Percentiles rank a stretch among this genome's conserved stretches.
phyloP scores from a whole-genome alignment of 2,888 invertebrate species.

The Odontothrips loti region DNA sequence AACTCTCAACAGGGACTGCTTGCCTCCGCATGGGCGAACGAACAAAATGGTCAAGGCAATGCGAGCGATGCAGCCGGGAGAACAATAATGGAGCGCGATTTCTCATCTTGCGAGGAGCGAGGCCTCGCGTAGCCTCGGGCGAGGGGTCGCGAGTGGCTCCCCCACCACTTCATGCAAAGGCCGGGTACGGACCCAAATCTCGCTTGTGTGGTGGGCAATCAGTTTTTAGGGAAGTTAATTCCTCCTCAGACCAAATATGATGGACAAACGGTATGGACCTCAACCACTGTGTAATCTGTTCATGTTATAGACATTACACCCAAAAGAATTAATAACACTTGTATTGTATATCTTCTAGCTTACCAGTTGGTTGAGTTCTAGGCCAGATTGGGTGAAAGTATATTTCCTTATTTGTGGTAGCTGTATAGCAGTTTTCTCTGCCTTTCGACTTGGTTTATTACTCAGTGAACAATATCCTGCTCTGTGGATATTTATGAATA shows the following conservation, averaged over 20 bases:
- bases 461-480: not conserved
- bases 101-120: too few relatives aligned
- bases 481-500: not conserved
- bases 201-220: not conserved
- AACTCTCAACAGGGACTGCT: too few relatives aligned
- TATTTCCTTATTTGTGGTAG: not conserved
- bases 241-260: not conserved
- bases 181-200: too few relatives aligned
- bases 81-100: too few relatives aligned
- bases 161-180: too few relatives aligned
- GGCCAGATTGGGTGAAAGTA: not conserved
- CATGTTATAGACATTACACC: not conserved
- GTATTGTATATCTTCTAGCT: not conserved
- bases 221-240: not conserved
- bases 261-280: not conserved
- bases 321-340: not conserved
- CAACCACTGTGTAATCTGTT: not conserved
- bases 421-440: not conserved
- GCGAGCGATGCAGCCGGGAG: too few relatives aligned
- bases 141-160: too few relatives aligned
- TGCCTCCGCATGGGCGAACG: too few relatives aligned
- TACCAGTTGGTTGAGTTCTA: not conserved
- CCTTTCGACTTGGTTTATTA: not conserved
- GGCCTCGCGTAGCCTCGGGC: too few relatives aligned
- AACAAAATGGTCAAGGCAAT: too few relatives aligned